Percentiles rank a stretch among this genome's conserved stretches.
These are phyloP conservation scores for Australoheros scitulus DNA, from an alignment of 2,113 vertebrate species.

Conservation along the genomic window DNA sequence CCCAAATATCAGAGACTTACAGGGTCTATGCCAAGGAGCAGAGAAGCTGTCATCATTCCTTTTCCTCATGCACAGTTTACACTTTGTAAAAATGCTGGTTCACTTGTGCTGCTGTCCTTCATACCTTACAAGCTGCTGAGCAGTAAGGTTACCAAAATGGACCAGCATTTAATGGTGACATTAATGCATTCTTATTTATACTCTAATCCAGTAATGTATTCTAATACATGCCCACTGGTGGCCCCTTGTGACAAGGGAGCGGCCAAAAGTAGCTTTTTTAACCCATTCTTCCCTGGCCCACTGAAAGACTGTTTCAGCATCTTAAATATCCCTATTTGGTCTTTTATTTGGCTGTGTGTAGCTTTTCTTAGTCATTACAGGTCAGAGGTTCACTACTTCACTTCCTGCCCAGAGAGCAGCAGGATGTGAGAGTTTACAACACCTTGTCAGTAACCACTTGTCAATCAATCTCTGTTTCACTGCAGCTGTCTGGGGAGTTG, in stretches of 20 bases:
- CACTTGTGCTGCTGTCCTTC: not conserved
- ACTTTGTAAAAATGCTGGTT: not conserved
- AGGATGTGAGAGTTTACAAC: slow-evolving; percentile 77
- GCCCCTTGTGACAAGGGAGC: not conserved
- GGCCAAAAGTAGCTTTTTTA: not conserved
- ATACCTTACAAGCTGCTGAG: not conserved
- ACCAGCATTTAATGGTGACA: not conserved
- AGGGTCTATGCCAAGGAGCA: not conserved
- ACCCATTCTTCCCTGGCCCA: not conserved
- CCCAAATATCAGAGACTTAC: not conserved
- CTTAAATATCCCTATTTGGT: not conserved
- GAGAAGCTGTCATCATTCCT: not conserved
- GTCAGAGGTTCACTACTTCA: slow-evolving; percentile 68
- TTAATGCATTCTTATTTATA: not conserved
- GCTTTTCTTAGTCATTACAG: slow-evolving; percentile 56
- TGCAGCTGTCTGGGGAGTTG: slow-evolving; percentile 57
- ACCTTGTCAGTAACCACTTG: slow-evolving; percentile 71
- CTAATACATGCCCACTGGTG: not conserved
- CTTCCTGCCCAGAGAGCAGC: slow-evolving; percentile 65
- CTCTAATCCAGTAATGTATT: not conserved
- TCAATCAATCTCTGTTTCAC: slow-evolving; percentile 68
- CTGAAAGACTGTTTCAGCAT: not conserved
- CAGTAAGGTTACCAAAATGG: not conserved
- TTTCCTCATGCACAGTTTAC: not conserved
- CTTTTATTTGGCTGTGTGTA: not conserved